Percentiles rank a stretch among this genome's conserved stretches.
phyloP scores from a whole-genome alignment of 1,140 invertebrate species.

The Drosophila pallidifrons region DNA sequence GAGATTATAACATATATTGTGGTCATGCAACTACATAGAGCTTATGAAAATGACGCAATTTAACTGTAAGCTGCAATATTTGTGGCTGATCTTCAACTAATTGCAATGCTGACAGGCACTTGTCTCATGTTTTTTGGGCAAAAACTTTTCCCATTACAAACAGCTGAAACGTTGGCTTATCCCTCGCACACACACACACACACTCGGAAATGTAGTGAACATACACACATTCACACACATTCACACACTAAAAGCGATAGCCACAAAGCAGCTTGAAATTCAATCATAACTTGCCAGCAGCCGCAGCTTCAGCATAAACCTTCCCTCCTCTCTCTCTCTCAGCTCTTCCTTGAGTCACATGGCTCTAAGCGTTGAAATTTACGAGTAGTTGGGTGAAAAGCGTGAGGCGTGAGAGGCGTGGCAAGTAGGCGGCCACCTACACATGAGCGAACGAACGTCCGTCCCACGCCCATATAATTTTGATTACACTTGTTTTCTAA shows the following conservation, averaged over 20 bases:
- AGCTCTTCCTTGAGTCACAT: slow-evolving; percentile 49
- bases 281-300: slow-evolving; percentile 77
- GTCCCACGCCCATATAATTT: slow-evolving; percentile 78
- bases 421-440: slow-evolving; percentile 6
- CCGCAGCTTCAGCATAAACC: slow-evolving; percentile 25
- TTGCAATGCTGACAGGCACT: slow-evolving; percentile 47
- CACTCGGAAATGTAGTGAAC: slow-evolving; percentile 11
- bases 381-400: slow-evolving; percentile 36
- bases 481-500: slow-evolving; percentile 83
- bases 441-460: background rate
- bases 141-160: slow-evolving; percentile 71
- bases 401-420: background rate
- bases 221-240: slow-evolving; percentile 29
- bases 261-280: slow-evolving; percentile 73
- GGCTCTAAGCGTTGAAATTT: slow-evolving; percentile 72
- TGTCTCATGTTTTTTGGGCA: slow-evolving; percentile 33
- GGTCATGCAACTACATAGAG: no score
- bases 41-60: slow-evolving; percentile 22
- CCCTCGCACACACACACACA: slow-evolving; percentile 27
- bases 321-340: background rate
- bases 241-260: slow-evolving; percentile 39
- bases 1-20: background rate
- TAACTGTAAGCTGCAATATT: slow-evolving; percentile 15
- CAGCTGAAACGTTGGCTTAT: slow-evolving; percentile 31
- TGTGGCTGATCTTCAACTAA: slow-evolving; percentile 35